Conservation (phyloP, 1,140 invertebrate genomes). For the Meloidogyne floridensis region DNA sequence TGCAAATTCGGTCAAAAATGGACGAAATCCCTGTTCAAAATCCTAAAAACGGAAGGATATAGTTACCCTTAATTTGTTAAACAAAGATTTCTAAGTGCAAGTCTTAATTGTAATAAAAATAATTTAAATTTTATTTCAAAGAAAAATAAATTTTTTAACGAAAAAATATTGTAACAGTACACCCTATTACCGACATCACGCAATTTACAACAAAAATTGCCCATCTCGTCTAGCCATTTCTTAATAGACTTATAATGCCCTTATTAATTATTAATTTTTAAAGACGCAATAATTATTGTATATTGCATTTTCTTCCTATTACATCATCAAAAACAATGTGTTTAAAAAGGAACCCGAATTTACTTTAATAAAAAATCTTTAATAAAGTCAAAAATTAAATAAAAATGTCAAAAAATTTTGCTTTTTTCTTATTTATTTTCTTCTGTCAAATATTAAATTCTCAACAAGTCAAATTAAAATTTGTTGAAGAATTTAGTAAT, state of each 20-base stretch:
- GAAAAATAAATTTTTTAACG: background rate
- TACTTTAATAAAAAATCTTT: background rate
- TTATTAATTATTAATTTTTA: too few relatives aligned
- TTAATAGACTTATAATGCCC: background rate
- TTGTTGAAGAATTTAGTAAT: too few relatives aligned
- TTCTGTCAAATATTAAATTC: background rate
- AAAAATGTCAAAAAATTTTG: background rate
- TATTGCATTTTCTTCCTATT: background rate
- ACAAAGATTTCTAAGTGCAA: too few relatives aligned
- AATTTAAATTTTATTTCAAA: too few relatives aligned
- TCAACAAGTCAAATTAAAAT: background rate
- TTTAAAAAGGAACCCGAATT: background rate
- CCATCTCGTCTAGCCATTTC: background rate
- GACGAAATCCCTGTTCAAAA: too few relatives aligned
- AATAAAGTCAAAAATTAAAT: background rate
- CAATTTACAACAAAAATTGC: background rate
- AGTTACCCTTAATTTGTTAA: too few relatives aligned
- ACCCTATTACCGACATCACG: background rate
- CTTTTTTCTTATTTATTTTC: background rate
- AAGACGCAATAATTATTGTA: too few relatives aligned
- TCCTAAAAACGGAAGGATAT: too few relatives aligned
- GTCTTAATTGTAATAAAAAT: too few relatives aligned
- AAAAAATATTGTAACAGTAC: background rate
- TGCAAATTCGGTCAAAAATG: too few relatives aligned
- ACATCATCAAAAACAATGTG: background rate